Percentiles rank a stretch among this genome's conserved stretches.
These are phyloP conservation scores for Clunio marinus DNA, from an alignment of 2,888 invertebrate genomes.

Conservation along the genomic window DNA sequence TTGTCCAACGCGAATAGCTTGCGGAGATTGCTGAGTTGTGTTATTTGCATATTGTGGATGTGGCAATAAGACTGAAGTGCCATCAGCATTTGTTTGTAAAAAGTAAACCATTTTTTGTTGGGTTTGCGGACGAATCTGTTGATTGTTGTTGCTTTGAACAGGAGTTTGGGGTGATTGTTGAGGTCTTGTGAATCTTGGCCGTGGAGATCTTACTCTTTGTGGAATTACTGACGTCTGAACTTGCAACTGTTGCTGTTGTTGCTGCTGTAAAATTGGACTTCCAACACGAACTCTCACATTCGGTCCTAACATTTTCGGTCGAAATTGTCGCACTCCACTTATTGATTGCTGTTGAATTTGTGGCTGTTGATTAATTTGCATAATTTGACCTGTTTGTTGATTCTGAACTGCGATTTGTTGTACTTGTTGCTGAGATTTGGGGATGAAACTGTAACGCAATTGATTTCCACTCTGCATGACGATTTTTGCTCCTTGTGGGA, in stretches of 20 bases:
- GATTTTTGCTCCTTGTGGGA: constrained; percentile 41
- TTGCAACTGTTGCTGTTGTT: constrained; percentile 43
- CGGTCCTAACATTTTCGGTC: constrained; percentile 44
- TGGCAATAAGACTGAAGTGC: neutral
- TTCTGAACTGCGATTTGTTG: constrained; percentile 36
- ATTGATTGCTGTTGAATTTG: neutral
- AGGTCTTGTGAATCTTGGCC: constrained; percentile 44
- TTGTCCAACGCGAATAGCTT: neutral
- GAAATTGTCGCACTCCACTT: neutral
- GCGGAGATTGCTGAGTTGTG: neutral
- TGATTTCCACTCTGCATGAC: neutral
- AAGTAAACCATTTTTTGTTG: constrained; percentile 38
- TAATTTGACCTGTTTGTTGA: constrained; percentile 10
- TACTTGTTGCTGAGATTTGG: constrained; percentile 42
- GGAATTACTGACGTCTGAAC: constrained; percentile 42
- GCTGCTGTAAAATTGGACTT: constrained; percentile 44
- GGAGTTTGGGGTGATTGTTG: constrained; percentile 45
- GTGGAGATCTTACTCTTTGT: constrained; percentile 5
- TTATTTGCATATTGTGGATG: neutral
- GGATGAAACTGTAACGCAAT: neutral
- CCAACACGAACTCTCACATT: constrained; percentile 31
- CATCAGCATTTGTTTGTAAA: constrained; percentile 1
- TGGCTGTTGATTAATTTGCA: neutral
- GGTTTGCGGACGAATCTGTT: constrained; percentile 41
- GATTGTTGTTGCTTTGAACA: constrained; percentile 44